These are phyloP conservation scores for Brachypalpus laphriformis DNA, from an alignment of 2,888 invertebrate genomes.

Conservation along the genomic window DNA sequence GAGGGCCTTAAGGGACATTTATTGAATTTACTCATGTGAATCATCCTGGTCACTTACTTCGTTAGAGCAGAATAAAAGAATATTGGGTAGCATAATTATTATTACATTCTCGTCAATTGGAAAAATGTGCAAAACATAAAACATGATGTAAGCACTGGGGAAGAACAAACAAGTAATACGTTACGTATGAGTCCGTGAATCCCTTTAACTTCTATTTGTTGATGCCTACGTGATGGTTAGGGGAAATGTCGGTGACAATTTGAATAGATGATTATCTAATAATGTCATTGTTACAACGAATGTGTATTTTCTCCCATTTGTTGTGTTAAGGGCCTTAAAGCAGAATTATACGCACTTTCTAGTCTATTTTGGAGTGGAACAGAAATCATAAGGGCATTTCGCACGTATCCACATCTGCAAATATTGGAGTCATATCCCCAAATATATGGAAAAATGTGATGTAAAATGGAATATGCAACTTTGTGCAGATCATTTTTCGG, in stretches of 20 bases:
- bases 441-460: too few species aligned
- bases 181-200: constrained; percentile 6
- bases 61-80: constrained; percentile 5
- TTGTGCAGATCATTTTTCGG: too few species aligned
- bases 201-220: neutral
- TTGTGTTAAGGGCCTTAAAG: neutral
- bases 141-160: neutral
- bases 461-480: too few species aligned
- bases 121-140: neutral
- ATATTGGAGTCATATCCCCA: too few species aligned
- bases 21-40: constrained; percentile 20
- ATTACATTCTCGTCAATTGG: neutral
- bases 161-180: neutral
- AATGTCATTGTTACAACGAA: neutral
- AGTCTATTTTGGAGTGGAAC: too few species aligned
- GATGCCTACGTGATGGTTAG: neutral
- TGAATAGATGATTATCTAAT: neutral
- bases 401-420: too few species aligned
- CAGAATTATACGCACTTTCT: neutral
- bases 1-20: constrained; percentile 1
- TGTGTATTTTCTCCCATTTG: neutral
- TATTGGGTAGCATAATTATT: constrained; percentile 34
- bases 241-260: neutral
- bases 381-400: too few species aligned
- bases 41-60: neutral